phyloP scores from a whole-genome alignment of 1,140 invertebrate species.

The Bacillus rossius region DNA sequence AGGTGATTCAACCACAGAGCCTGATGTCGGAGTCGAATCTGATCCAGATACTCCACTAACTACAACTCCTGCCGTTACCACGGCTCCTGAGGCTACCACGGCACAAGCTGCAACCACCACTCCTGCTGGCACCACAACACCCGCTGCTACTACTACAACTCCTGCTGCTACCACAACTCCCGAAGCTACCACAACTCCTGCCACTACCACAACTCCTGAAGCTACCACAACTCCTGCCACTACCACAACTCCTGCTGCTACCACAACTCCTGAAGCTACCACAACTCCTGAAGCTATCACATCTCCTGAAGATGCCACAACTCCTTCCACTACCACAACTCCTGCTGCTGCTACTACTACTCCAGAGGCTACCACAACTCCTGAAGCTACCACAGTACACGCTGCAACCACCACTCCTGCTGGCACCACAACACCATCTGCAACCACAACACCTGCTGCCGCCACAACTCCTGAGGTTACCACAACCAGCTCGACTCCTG shows the following conservation, averaged over 20 bases:
- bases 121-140: background rate
- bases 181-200: background rate
- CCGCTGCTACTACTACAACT: background rate
- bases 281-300: background rate
- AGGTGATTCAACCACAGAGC: too few relatives aligned
- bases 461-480: background rate
- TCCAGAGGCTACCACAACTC: background rate
- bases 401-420: slow-evolving; percentile 7
- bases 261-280: background rate
- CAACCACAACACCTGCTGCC: background rate
- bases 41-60: background rate
- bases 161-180: background rate
- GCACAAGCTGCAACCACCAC: background rate
- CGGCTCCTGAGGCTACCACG: background rate
- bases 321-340: background rate
- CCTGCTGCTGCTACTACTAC: background rate
- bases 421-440: slow-evolving; percentile 1
- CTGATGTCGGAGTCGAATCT: too few relatives aligned
- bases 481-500: background rate
- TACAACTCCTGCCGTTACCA: slow-evolving; percentile 1
- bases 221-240: background rate
- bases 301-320: background rate
- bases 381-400: background rate
- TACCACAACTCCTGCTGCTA: background rate
- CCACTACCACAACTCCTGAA: background rate